Conservation (phyloP, 2,888 invertebrate species). For the Hartigia nigra region DNA sequence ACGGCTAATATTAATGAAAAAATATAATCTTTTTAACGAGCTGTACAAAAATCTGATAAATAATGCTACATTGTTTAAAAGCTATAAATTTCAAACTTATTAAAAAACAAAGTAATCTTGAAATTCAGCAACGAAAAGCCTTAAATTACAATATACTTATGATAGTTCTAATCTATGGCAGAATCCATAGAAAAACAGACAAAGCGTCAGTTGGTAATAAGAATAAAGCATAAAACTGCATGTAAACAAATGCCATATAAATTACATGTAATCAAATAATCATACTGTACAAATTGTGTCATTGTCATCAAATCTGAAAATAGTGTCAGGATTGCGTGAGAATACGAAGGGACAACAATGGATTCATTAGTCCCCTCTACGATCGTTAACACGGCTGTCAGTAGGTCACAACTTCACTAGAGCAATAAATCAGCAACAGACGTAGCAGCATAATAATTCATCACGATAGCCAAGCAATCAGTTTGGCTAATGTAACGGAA, state of each 20-base stretch:
- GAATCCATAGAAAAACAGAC: no score
- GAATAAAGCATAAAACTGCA: neutral
- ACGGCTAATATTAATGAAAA: neutral
- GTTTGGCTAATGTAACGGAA: slow-evolving; percentile 14
- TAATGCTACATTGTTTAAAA: neutral
- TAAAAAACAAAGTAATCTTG: neutral
- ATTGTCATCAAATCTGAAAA: neutral
- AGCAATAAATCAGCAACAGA: neutral
- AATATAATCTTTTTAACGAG: neutral
- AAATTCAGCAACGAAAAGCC: neutral
- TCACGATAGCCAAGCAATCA: neutral
- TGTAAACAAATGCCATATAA: neutral
- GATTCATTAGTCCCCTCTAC: neutral
- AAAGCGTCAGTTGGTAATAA: no score
- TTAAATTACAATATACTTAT: no score
- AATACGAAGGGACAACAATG: neutral
- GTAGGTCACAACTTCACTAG: neutral
- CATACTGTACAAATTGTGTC: neutral
- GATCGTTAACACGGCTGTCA: neutral
- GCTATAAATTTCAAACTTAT: neutral
- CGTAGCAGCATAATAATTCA: neutral
- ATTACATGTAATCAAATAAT: neutral
- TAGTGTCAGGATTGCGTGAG: neutral
- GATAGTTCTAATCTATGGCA: no score
- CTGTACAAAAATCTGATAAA: neutral